phyloP scores from a whole-genome alignment of 2,888 invertebrate genomes.

The Salpingus planirostris region DNA sequence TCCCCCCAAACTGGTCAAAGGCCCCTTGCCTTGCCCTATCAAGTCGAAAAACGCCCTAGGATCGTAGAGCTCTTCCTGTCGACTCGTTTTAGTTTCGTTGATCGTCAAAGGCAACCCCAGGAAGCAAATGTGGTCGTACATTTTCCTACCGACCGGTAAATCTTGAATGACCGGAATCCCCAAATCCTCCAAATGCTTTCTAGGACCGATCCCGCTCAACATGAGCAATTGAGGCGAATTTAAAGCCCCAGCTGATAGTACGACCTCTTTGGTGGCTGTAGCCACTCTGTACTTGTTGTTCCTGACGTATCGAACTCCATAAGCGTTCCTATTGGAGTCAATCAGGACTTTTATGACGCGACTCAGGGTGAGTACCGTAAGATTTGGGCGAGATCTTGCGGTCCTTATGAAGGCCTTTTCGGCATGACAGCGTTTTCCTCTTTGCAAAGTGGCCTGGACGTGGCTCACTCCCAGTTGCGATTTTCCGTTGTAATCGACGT shows the following conservation, averaged over 20 bases:
- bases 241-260: conserved; percentile 78
- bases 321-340: conserved; percentile 54
- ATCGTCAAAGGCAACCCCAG: conserved; percentile 38
- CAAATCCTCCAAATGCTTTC: conserved; percentile 47
- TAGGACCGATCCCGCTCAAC: conserved; percentile 64
- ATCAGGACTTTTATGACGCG: conserved; percentile 60
- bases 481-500: conserved; percentile 61
- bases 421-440: conserved; percentile 57
- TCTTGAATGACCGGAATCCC: conserved; percentile 52
- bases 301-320: conserved; percentile 58
- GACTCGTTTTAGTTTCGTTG: conserved; percentile 21
- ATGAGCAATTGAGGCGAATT: conserved; percentile 85
- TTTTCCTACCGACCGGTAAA: conserved; percentile 57
- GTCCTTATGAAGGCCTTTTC: conserved; percentile 57
- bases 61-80: conserved; percentile 15
- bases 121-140: conserved; percentile 56
- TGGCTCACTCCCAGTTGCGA: conserved; percentile 52
- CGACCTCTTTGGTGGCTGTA: conserved; percentile 66
- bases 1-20: conserved; percentile 47
- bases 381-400: conserved; percentile 51
- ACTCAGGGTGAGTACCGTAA: conserved; percentile 55
- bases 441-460: conserved; percentile 52
- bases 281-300: conserved; percentile 41
- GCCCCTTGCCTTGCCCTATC: conserved; percentile 44
- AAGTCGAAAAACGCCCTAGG: conserved; percentile 37